These are phyloP conservation scores for Solea senegalensis DNA, from an alignment of 2,113 vertebrate species.

Conservation along the genomic window DNA sequence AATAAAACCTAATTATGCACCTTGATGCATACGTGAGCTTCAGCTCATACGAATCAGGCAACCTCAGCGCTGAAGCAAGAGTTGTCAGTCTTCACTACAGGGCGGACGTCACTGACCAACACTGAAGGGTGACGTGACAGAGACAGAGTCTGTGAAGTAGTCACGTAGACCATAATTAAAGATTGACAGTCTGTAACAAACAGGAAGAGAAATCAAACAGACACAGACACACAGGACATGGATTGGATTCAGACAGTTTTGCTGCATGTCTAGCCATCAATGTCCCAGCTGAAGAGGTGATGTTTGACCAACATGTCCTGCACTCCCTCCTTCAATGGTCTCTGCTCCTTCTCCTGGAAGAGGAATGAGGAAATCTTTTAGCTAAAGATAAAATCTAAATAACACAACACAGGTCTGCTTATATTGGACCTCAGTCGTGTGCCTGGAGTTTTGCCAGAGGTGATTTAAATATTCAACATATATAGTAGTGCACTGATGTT, in stretches of 20 bases:
- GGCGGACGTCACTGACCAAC: not conserved
- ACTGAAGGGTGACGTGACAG: constrained; percentile 2
- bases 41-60: constrained; percentile 9
- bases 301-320: constrained; percentile 99
- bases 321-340: constrained; percentile 95
- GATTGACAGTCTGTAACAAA: constrained; percentile 17
- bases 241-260: constrained; percentile 4
- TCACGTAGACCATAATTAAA: constrained; percentile 18
- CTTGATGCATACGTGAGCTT: constrained; percentile 19
- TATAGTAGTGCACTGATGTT: too few species aligned
- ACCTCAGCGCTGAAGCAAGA: not conserved
- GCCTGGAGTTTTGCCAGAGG: not conserved
- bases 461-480: not conserved
- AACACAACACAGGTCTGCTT: not conserved
- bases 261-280: constrained; percentile 85
- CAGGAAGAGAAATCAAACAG: constrained; percentile 24
- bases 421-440: not conserved
- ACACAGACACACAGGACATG: constrained; percentile 8
- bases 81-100: constrained; percentile 1
- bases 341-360: constrained; percentile 92
- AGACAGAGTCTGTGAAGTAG: constrained; percentile 13
- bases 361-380: not conserved
- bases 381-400: not conserved
- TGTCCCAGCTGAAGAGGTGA: constrained; percentile 99
- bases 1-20: constrained; percentile 38